Base-by-base conservation (phyloP, 1,140 invertebrate genomes). In the Drosophila seguyi region DNA sequence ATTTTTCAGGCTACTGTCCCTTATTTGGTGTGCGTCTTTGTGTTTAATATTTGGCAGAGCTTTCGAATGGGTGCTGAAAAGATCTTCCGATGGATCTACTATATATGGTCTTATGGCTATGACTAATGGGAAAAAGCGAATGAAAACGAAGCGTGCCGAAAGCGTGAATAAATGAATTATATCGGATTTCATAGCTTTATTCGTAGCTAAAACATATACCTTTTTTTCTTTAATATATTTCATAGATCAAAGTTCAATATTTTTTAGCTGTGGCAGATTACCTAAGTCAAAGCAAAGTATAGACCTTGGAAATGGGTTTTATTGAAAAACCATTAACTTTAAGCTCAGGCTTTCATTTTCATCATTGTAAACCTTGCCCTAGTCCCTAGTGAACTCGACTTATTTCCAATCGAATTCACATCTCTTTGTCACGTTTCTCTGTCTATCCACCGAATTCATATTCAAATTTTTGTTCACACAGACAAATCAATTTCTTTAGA, bases 401-500 rank as follows among this genome's bases (percentile, higher is more conserved):
- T 42, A n/a, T 42, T 65, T 27, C 27, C 29, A 42, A 36, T 53
- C 38, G 20, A 62, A 67, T 41, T 63, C 59, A 47, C 31, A 68
- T 20, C 47, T 79, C 39, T 38, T 48, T 65, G 67, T 75, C 65
- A 83, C 75, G 81, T 83, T 75, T 66, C 36, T 36, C 34, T 61
- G 48, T 69, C 47, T 16, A 47, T 27, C 16, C 16, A 20, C 25
- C 25, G 41, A 55, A 55, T 59, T 39, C 50, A 73, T 56, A 61
- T 61, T 48, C n/a, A 56, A 75, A 57, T 75, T 66, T 53, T 53
- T 11, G 31, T 58, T 58, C 31, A 63, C 55, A 48, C 34, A 75
- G 27, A 52, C 56, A 84, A 79, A 71, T 84, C 42, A 82, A 79
- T 65, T 78, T 76, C 47, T 69, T 81, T 63, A 39, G 52, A 42